A percentile compares a stretch with the other conserved stretches of the same genome.
Evolutionary conservation across 2,888 invertebrate genomes (phyloP).

Genomic region (Gymnoscelis rufifasciata): DNA sequence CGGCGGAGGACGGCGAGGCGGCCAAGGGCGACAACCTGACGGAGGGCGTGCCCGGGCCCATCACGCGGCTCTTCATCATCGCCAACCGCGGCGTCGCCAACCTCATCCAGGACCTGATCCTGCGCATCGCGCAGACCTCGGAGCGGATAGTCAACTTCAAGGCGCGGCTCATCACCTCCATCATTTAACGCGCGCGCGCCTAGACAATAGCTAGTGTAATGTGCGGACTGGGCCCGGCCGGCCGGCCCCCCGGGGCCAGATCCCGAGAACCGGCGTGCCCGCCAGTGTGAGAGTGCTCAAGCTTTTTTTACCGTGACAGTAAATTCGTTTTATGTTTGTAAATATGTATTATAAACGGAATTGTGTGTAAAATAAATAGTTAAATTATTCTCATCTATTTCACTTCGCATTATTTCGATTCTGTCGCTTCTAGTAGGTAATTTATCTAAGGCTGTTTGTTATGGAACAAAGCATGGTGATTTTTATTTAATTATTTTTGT

Average conservation of each 20-base stretch:
- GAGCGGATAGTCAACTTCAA: constrained; percentile 96
- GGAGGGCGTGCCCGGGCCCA: constrained; percentile 92
- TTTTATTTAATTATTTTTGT: constrained; percentile 18
- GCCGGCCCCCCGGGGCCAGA: neutral
- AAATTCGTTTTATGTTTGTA: constrained; percentile 76
- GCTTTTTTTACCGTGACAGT: constrained; percentile 72
- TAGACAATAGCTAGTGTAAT: constrained; percentile 56
- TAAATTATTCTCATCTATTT: constrained; percentile 50
- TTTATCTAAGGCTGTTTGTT: constrained; percentile 26
- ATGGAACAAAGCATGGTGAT: constrained; percentile 23
- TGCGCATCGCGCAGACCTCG: constrained; percentile 93
- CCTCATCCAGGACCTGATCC: constrained; percentile 91
- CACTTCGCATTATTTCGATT: constrained; percentile 26
- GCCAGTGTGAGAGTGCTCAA: constrained; percentile 49
- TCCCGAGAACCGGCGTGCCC: constrained; percentile 1
- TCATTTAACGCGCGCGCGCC: constrained; percentile 82
- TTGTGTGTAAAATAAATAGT: constrained; percentile 73
- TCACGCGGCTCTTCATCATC: constrained; percentile 91
- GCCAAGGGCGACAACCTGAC: constrained; percentile 83
- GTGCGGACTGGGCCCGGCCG: constrained; percentile 15
- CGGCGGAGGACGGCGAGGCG: constrained; percentile 72
- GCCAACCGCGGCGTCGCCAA: constrained; percentile 93
- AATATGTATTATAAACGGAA: constrained; percentile 79
- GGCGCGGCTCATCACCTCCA: constrained; percentile 92
- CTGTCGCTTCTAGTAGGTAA: constrained; percentile 16